Evolutionary conservation across 1,140 invertebrate genomes (phyloP), one percentile per base, ranked within the genome.

Genomic region (Pseudomyrmex dendroicus): DNA sequence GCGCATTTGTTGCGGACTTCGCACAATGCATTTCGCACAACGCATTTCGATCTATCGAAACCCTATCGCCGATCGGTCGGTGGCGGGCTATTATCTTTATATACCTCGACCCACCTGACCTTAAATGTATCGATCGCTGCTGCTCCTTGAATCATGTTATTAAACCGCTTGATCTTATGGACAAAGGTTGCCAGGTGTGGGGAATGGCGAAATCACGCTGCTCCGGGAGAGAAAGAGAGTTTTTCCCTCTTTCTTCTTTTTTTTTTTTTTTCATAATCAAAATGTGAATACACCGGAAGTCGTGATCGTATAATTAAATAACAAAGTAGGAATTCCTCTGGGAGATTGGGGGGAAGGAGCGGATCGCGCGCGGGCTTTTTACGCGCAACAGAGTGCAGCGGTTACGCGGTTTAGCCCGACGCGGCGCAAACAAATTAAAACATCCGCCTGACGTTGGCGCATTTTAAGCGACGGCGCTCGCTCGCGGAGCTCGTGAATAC

Each of bases 71-170:
- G 73, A 44, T 35, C 54, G 76, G 15, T 70, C 78, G 86, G 87
- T 89, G 87, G 86, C 87, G 87, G 73, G 86, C 78, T 88, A 88
- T 89, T 89, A 89, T 87, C 87, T 85, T 89, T 85, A 88, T 88
- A 83, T 50, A 85, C 63, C 78, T 74, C 72, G 87, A 89, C 86
- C 87, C 68, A 85, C 15, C 87, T 83, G 87, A 89, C 87, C 87
- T 85, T 88, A 88, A 35, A 88, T 88, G 84, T 82, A 70, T 35
- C 63, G 84, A 88, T 78, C 86, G 86, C 22, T 88, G 84, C 87
- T 86, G 87, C 86, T 88, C 77, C 84, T 83, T 74, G 67, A 77
- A 85, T 88, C 86, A 70, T 83, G 84, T 85, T 89, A 89, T 89
- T 89, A 89, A 89, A 83, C 73, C 77, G 84, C 77, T 85, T 67